Conservation (phyloP, 92 coral and sea anemone genomes). For the Parazoanthus swiftii region DNA sequence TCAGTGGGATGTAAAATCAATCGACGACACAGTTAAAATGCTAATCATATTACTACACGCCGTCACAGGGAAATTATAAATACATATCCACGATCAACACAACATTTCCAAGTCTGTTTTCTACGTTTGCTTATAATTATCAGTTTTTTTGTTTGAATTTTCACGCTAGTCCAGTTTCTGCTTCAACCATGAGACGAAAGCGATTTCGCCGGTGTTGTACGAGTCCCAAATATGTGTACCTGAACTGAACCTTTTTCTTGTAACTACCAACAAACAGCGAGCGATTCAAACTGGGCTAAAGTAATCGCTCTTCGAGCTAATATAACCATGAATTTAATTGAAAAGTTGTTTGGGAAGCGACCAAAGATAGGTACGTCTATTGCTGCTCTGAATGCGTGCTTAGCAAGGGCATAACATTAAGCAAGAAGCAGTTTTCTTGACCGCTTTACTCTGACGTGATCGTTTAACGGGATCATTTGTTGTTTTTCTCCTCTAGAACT, state of each 20-base stretch:
- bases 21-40: background rate
- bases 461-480: background rate
- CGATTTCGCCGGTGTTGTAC: background rate
- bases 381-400: background rate
- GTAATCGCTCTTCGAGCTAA: background rate
- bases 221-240: background rate
- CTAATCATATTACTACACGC: background rate
- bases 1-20: background rate
- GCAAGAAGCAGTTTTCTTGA: too few relatives aligned
- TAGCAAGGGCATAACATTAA: background rate
- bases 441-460: background rate
- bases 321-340: conserved; percentile 53
- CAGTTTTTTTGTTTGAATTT: background rate
- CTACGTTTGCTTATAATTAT: background rate
- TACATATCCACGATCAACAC: background rate
- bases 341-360: conserved; percentile 54
- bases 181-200: background rate
- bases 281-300: background rate
- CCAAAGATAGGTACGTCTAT: conserved; percentile 45
- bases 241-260: background rate
- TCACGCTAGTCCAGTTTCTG: background rate
- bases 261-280: background rate
- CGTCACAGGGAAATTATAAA: background rate
- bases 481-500: conserved; percentile 55
- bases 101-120: background rate